These are phyloP conservation scores for Montipora foliosa DNA, from an alignment of 64 coral and sea anemone species.

Conservation along the genomic window DNA sequence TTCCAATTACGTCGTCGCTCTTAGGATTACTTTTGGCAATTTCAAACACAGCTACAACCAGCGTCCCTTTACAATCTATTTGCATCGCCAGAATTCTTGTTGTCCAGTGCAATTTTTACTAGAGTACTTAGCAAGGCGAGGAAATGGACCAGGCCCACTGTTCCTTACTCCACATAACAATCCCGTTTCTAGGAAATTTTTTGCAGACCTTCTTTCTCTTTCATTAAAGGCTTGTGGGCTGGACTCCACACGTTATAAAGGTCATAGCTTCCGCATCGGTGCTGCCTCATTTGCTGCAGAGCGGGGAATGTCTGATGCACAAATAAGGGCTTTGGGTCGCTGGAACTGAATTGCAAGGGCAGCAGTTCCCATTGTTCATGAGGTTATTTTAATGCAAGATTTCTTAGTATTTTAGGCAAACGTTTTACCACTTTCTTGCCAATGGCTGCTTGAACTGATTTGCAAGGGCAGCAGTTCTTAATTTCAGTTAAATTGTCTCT, in stretches of 20 bases:
- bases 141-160: constrained; percentile 1
- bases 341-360: constrained; percentile 27
- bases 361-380: background rate
- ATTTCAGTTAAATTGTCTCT: constrained; percentile 13
- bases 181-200: constrained; percentile 32
- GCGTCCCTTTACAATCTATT: constrained; percentile 48
- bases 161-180: constrained; percentile 11
- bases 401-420: too few species aligned
- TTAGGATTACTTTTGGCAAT: constrained; percentile 60
- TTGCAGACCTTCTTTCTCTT: constrained; percentile 48
- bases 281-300: constrained; percentile 60
- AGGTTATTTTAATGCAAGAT: background rate
- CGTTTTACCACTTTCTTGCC: background rate
- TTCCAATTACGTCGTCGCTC: constrained; percentile 37
- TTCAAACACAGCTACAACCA: constrained; percentile 74
- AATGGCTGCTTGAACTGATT: background rate
- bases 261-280: constrained; percentile 38
- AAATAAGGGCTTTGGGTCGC: constrained; percentile 43
- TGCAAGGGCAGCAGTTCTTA: constrained; percentile 2
- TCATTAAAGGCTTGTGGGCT: constrained; percentile 57
- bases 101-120: constrained; percentile 58
- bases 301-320: constrained; percentile 58
- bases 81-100: constrained; percentile 36
- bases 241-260: background rate
- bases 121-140: constrained; percentile 27